A percentile compares a stretch with the other conserved stretches of the same genome.
These are phyloP conservation scores for Microplitis deprimator DNA, from an alignment of 2,888 invertebrate genomes.

Conservation along the genomic window DNA sequence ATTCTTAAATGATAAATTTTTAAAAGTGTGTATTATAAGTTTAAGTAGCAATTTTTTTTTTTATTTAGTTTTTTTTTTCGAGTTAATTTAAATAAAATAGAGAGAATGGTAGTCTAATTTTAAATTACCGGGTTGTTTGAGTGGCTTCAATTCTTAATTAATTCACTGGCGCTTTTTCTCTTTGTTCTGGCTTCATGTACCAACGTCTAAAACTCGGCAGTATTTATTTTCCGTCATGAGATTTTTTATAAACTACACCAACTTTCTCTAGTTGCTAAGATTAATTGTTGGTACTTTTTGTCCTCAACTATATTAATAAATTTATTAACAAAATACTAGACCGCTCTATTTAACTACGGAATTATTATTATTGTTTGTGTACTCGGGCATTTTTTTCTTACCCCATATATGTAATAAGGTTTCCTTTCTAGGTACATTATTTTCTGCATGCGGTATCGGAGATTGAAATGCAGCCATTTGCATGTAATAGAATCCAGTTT, in stretches of 20 bases:
- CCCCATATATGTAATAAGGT: not conserved
- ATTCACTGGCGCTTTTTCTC: conserved; percentile 12
- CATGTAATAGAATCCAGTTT: not conserved
- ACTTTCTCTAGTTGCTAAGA: conserved; percentile 6
- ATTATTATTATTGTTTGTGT: not conserved
- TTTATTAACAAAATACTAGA: not conserved
- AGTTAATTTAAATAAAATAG: not conserved
- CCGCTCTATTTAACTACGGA: not conserved
- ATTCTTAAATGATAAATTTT: not conserved
- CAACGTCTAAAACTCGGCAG: not conserved
- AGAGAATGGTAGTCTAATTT: not conserved
- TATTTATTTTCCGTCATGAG: conserved; percentile 9
- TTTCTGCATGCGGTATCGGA: not conserved
- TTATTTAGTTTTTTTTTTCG: not conserved
- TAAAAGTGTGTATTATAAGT: not conserved
- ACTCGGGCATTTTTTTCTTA: not conserved
- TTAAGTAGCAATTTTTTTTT: not conserved
- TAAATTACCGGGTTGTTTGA: conserved; percentile 14
- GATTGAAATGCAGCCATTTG: not conserved
- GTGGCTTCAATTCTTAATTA: conserved; percentile 29
- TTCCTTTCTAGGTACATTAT: not conserved
- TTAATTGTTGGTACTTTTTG: conserved; percentile 7
- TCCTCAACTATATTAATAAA: not conserved
- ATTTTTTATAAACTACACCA: not conserved
- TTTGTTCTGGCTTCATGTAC: not conserved